phyloP scores from a whole-genome alignment of 2,888 invertebrate species.

The Rhabditophanes sp. region DNA sequence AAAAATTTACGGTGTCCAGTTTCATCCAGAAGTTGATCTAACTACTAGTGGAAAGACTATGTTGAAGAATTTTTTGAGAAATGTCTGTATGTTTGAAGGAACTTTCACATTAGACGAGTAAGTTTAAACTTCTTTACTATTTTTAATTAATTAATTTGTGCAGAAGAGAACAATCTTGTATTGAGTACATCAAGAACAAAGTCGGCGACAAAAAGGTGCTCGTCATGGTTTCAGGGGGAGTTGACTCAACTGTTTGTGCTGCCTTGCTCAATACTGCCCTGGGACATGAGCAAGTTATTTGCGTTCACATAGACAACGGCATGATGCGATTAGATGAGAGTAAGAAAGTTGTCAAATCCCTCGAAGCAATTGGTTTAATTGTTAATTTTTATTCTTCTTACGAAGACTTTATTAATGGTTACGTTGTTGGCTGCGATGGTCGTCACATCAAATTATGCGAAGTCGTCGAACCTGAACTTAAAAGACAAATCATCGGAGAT shows the following conservation, averaged over 20 bases:
- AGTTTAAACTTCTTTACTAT: constrained; percentile 59
- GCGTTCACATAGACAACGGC: constrained; percentile 93
- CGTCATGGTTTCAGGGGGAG: constrained; percentile 69
- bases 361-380: constrained; percentile 21
- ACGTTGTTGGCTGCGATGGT: constrained; percentile 9
- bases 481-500: constrained; percentile 93
- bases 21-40: constrained; percentile 97
- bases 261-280: constrained; percentile 79
- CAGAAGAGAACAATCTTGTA: constrained; percentile 71
- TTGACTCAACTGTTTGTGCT: constrained; percentile 98
- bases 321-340: constrained; percentile 83
- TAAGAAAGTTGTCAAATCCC: constrained; percentile 55
- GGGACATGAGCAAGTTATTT: constrained; percentile 61
- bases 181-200: constrained; percentile 72
- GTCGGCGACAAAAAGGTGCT: constrained; percentile 82
- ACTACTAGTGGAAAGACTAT: constrained; percentile 74
- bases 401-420: constrained; percentile 24
- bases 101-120: constrained; percentile 22
- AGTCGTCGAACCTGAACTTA: constrained; percentile 71
- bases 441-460: constrained; percentile 13
- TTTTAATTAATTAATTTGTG: constrained; percentile 72
- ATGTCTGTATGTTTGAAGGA: constrained; percentile 60
- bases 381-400: constrained; percentile 9
- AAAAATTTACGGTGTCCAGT: constrained; percentile 84
- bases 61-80: constrained; percentile 81